A percentile compares a stretch with the other conserved stretches of the same genome.
phyloP scores from a whole-genome alignment of 2,888 invertebrate species.

The Tolmerus cingulatus region DNA sequence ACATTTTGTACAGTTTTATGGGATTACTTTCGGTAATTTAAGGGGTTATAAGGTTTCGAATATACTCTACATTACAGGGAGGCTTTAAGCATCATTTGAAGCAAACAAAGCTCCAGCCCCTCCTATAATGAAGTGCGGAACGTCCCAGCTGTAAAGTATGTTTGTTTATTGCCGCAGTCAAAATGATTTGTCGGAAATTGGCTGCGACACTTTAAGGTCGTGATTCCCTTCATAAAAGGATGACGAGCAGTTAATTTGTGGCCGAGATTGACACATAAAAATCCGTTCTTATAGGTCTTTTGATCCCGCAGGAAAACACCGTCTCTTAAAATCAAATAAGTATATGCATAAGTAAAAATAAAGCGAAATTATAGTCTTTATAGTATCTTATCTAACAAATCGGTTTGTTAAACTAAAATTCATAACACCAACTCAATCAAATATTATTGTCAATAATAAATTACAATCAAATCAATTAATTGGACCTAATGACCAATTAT shows the following conservation, averaged over 20 bases:
- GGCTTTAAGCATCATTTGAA: background rate
- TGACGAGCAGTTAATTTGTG: background rate
- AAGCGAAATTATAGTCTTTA: background rate
- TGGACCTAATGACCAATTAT: too few species aligned
- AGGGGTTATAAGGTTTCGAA: background rate
- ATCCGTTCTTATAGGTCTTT: background rate
- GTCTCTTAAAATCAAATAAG: background rate
- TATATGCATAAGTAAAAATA: background rate
- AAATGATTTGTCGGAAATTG: slow-evolving; percentile 4
- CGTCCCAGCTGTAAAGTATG: background rate
- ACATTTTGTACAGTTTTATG: slow-evolving; percentile 5
- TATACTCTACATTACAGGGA: background rate
- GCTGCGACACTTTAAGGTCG: background rate
- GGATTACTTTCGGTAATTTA: slow-evolving; percentile 25
- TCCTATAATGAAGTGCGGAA: background rate
- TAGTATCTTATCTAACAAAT: too few species aligned
- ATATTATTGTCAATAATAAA: too few species aligned
- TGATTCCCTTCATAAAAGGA: background rate
- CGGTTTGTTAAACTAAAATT: too few species aligned
- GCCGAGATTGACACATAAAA: background rate
- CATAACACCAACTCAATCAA: too few species aligned
- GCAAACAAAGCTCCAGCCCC: background rate
- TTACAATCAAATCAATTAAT: too few species aligned
- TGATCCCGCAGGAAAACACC: background rate
- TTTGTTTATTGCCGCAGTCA: slow-evolving; percentile 1